These are phyloP conservation scores for Napeogenes inachia DNA, from an alignment of 2,888 invertebrate genomes.

Conservation along the genomic window DNA sequence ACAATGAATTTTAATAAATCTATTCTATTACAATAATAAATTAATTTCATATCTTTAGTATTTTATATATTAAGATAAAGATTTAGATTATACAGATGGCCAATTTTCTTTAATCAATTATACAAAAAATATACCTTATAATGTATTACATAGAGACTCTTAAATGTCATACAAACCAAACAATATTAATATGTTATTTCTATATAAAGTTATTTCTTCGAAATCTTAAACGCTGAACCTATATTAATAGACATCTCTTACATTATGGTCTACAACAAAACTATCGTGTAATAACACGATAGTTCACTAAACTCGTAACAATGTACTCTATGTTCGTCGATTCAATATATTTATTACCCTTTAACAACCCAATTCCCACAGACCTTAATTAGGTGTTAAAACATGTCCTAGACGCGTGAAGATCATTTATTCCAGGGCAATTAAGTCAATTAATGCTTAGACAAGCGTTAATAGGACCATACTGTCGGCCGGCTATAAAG, in stretches of 20 bases:
- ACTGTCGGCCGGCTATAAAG: slow-evolving; percentile 68
- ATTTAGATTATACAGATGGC: too few species aligned
- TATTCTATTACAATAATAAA: too few species aligned
- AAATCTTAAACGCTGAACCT: not conserved
- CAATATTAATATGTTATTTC: too few species aligned
- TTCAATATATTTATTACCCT: slow-evolving; percentile 10
- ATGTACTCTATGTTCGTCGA: not conserved
- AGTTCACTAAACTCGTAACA: not conserved
- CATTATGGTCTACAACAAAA: not conserved
- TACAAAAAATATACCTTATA: too few species aligned
- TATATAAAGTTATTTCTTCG: too few species aligned
- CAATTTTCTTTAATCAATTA: too few species aligned
- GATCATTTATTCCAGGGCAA: slow-evolving; percentile 65
- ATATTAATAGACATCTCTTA: too few species aligned
- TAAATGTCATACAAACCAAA: too few species aligned
- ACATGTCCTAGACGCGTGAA: slow-evolving; percentile 65
- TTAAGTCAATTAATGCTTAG: slow-evolving; percentile 67
- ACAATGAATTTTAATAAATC: too few species aligned
- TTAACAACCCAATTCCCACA: slow-evolving; percentile 49
- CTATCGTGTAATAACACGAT: not conserved
- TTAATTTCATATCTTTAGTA: too few species aligned
- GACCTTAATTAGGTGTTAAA: slow-evolving; percentile 71
- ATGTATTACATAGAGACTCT: too few species aligned
- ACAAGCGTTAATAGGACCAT: slow-evolving; percentile 66
- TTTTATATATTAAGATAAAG: too few species aligned